These are phyloP conservation scores for Tadarida brasiliensis DNA, from an alignment of 2,797 vertebrate species.

Conservation along the genomic window DNA sequence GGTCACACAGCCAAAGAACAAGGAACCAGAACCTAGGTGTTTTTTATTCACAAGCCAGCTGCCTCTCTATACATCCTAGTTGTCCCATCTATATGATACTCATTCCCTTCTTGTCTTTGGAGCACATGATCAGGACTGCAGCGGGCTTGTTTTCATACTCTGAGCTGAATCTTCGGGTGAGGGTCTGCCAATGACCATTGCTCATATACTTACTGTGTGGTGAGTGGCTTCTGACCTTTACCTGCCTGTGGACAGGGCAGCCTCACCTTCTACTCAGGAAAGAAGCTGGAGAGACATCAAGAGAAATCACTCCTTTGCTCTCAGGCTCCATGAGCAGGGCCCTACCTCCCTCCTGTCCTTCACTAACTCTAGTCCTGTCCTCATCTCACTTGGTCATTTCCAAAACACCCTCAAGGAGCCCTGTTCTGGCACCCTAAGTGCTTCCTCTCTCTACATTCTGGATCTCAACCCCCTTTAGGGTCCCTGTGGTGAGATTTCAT, in stretches of 20 bases:
- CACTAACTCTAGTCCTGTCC: neutral
- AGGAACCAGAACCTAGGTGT: neutral
- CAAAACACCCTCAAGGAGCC: neutral
- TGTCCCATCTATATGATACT: neutral
- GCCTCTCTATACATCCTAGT: neutral
- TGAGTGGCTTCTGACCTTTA: neutral
- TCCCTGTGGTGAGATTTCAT: neutral
- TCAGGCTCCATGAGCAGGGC: neutral
- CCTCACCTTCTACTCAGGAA: neutral
- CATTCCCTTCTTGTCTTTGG: neutral
- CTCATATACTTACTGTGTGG: neutral
- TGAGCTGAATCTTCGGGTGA: neutral
- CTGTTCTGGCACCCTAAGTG: neutral
- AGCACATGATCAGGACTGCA: neutral
- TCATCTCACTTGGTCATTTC: neutral
- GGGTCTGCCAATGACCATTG: neutral
- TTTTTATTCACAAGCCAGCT: neutral
- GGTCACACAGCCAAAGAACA: constrained; percentile 46
- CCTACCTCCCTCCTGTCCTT: neutral
- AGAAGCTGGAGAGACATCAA: neutral
- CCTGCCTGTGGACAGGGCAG: neutral
- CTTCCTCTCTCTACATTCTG: neutral
- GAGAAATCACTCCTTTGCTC: neutral
- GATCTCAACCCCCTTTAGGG: neutral
- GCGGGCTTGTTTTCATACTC: neutral